Evolutionary conservation across 2,888 invertebrate species (phyloP).

Genomic region (Icerya purchasi): DNA sequence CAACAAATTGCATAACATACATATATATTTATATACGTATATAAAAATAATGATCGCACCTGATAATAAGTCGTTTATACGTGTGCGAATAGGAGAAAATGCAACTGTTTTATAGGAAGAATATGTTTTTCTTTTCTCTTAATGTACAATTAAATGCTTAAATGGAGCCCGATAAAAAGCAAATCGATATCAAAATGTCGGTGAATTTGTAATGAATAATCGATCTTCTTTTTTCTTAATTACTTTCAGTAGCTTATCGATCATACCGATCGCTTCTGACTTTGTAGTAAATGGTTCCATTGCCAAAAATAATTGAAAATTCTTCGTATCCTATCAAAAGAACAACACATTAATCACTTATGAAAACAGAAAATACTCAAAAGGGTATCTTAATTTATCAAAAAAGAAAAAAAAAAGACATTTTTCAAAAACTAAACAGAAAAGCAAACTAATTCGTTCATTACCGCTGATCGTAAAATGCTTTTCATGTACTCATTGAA

Average conservation of each 20-base stretch:
- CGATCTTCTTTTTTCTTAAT: constrained; percentile 80
- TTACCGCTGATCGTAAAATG: neutral
- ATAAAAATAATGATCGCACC: too few species aligned
- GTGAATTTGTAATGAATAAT: constrained; percentile 69
- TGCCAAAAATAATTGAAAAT: constrained; percentile 79
- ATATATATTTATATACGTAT: too few species aligned
- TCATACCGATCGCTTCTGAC: constrained; percentile 58
- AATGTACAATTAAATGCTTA: too few species aligned
- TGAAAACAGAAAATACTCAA: neutral
- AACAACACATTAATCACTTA: constrained; percentile 15
- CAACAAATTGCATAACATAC: too few species aligned
- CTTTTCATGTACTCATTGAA: too few species aligned
- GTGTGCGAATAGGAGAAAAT: too few species aligned
- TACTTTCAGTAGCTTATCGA: constrained; percentile 57
- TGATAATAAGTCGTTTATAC: too few species aligned
- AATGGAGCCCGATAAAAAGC: too few species aligned
- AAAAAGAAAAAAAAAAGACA: neutral
- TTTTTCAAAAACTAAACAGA: too few species aligned
- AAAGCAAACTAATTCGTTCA: neutral
- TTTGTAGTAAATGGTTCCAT: constrained; percentile 81
- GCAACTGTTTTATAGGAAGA: too few species aligned
- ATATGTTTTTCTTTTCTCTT: too few species aligned
- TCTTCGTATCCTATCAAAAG: constrained; percentile 48
- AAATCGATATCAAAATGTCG: constrained; percentile 44
- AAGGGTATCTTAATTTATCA: neutral